Base-by-base conservation (phyloP, 53 echinoderm and acorn worm genomes). In the Glandiceps talaboti region DNA sequence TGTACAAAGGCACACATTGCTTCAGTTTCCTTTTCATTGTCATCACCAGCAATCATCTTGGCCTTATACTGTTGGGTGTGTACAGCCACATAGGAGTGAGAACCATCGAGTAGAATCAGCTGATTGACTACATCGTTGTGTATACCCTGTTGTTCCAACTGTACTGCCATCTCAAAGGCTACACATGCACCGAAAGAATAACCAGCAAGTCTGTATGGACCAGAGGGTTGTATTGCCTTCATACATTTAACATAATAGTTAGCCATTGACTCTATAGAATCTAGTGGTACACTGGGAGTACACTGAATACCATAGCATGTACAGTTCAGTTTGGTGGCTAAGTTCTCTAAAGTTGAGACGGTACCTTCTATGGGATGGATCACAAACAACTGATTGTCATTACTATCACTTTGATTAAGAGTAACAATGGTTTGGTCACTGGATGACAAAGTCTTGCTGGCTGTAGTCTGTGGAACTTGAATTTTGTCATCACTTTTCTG, bases 301-400 rank as follows among this genome's bases (percentile, higher is more conserved):
- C 78, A 80, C 81, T 92, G 92, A 29, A 92, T 76, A 0, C 82
- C 92, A 28, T 86, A 92, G 81, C 92, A 89, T 27, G 89, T 84
- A 14, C 80, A 33, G 28, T 82, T 73, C 64, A 82, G 73, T 75
- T 87, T 64, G 30, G 82, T 29, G 1, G 85, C 83, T 20, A 92
- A 77, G 27, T 75, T 73, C 27, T 81, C 75, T 28, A 87, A 89
- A 0, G 87, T 79, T 1, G 84, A 79, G 25, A 92, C 75, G 14
- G 89, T 85, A 29, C 92, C 92, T 79, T 92, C 92, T 30, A 92
- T 80, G 0, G 92, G 92, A 32, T 92, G 92, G 30, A 92, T 76
- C 14, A 92, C 82, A 74, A 87, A 85, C 26, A 92, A 64, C 1
- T 85, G 89, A 28, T 78, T 84, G 0, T 83, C 31, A 26, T 31